Conservation (phyloP, 2,797 vertebrate species). For the Spea hammondii region DNA sequence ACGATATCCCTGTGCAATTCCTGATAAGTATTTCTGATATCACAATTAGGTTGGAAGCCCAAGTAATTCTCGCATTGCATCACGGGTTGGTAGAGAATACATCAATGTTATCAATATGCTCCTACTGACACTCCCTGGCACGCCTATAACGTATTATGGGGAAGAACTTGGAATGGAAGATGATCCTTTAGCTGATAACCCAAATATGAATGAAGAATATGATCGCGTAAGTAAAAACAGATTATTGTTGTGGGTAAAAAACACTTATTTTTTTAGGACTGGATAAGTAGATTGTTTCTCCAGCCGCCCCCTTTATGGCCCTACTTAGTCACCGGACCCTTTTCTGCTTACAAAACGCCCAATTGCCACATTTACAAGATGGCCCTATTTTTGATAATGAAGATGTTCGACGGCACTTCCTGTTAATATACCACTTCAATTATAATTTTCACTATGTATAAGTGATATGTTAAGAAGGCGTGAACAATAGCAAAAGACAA, state of each 20-base stretch:
- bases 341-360: too few relatives aligned
- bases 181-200: slow-evolving; percentile 59
- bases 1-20: not conserved
- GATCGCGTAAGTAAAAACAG: slow-evolving; percentile 61
- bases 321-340: too few relatives aligned
- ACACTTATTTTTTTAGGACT: too few relatives aligned
- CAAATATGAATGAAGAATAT: slow-evolving; percentile 66
- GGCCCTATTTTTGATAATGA: too few relatives aligned
- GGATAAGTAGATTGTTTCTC: not conserved
- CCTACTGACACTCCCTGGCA: slow-evolving; percentile 91
- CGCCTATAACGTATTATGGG: slow-evolving; percentile 91
- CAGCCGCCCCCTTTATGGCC: not conserved
- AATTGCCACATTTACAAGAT: too few relatives aligned
- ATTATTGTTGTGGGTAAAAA: not conserved
- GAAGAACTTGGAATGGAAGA: slow-evolving; percentile 97
- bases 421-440: too few relatives aligned
- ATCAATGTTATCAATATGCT: slow-evolving; percentile 85
- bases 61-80: slow-evolving; percentile 76
- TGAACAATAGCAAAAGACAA: too few relatives aligned
- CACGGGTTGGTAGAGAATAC: slow-evolving; percentile 75
- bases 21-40: not conserved
- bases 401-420: too few relatives aligned
- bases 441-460: too few relatives aligned
- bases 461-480: too few relatives aligned
- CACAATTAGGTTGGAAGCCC: slow-evolving; percentile 82